Base-by-base conservation (phyloP, 2,113 vertebrate species). In the Dolichallabes microphthalmus region DNA sequence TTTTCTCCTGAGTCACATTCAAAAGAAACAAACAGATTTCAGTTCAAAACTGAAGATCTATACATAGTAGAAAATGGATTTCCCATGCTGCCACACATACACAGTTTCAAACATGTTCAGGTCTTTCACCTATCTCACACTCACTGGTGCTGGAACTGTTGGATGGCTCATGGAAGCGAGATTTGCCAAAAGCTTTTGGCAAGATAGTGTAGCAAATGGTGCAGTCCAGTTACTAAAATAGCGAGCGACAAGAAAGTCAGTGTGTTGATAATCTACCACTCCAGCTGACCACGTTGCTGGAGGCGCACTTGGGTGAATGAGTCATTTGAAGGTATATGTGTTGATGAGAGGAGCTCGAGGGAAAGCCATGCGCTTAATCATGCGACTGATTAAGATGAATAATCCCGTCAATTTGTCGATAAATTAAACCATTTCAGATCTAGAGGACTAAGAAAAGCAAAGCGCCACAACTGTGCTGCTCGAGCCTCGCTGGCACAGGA, bases 61-160 rank as follows among this genome's bases (percentile, higher is more conserved):
- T 50, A 45, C 25, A 73, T 73, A 73, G 19, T 25, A 75, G 25
- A 52, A 52, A 52, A n/a, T 75, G 45, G 73, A 52, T 75, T 75
- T 75, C 64, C 32, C 25, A 25, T 5, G 27, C 52, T 30, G 30
- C 52, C 30, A 63, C 61, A 20, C 57, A 57, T 32, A 55, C 30
- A 39, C 53, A 60, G 50, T 76, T 74, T 82, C 68, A 66, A 87
- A 81, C 32, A 2, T 55, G 32, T 50, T 35, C 58, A 32, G 83
- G 27, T 57, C n/a, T 10, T 57, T 57, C 53, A 77, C 53, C n/a
- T 30, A 57, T 32, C 63, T 85, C 73, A 82, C 61, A 52, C n/a
- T 82, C 10, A 75, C 61, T 77, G n/a, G 45, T 85, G n/a, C 13
- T 82, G 25, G 2, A 82, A n/a, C 50, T 9, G 17, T 55, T 35